A percentile compares a stretch with the other conserved stretches of the same genome.
phyloP scores from a whole-genome alignment of 1,140 invertebrate genomes.

The Diorhabda carinulata region DNA sequence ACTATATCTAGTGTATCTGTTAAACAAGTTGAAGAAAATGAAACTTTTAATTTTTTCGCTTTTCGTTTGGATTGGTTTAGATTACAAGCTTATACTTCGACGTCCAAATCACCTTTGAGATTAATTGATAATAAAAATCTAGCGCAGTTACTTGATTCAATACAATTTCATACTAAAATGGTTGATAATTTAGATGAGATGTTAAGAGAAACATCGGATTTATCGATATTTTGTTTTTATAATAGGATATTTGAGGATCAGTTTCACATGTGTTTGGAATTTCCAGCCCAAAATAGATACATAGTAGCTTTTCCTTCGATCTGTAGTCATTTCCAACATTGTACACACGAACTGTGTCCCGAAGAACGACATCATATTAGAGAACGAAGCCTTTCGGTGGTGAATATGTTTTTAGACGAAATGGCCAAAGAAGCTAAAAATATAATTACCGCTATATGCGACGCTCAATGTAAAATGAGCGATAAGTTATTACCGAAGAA shows the following conservation, averaged over 20 bases:
- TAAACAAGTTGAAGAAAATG: conserved; percentile 96
- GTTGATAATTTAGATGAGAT: conserved; percentile 98
- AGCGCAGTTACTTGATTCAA: conserved; percentile 89
- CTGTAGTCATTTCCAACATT: conserved; percentile 96
- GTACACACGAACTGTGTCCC: conserved; percentile 96
- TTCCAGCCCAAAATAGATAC: conserved; percentile 95
- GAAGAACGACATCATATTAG: conserved; percentile 97
- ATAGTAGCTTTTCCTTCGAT: conserved; percentile 97
- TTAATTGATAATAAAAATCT: conserved; percentile 84
- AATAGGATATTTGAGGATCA: conserved; percentile 96
- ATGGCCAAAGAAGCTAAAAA: conserved; percentile 99
- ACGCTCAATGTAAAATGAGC: conserved; percentile 92
- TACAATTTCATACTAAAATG: conserved; percentile 97
- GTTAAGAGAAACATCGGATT: conserved; percentile 91
- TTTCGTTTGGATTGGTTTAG: conserved; percentile 94
- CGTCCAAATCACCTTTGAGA: conserved; percentile 75
- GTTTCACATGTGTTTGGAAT: conserved; percentile 97
- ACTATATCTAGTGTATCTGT: conserved; percentile 83
- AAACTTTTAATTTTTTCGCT: conserved; percentile 92
- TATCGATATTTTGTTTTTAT: conserved; percentile 97
- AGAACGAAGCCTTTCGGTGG: conserved; percentile 91
- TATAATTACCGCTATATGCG: conserved; percentile 97
- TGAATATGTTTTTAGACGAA: conserved; percentile 96
- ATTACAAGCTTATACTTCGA: conserved; percentile 90
- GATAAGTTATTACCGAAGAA: conserved; percentile 93